phyloP scores from a whole-genome alignment of 1,140 invertebrate species.

The Zaprionus lachaisei region DNA sequence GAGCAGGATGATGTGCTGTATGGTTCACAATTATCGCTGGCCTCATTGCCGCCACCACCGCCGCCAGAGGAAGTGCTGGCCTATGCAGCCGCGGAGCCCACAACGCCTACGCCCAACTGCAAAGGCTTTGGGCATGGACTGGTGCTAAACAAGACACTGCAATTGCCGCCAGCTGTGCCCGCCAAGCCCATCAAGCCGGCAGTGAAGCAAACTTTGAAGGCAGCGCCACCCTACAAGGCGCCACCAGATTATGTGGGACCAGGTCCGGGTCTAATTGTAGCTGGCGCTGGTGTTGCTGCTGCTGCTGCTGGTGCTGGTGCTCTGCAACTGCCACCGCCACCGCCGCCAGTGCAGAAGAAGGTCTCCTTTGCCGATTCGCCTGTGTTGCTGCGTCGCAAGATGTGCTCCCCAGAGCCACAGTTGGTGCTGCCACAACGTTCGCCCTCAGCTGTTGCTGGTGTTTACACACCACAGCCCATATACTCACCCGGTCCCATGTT shows the following conservation, averaged over 20 bases:
- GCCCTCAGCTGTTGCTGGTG: constrained; percentile 32
- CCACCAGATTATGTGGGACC: constrained; percentile 82
- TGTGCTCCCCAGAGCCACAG: constrained; percentile 79
- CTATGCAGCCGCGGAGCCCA: constrained; percentile 37
- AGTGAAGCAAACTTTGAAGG: constrained; percentile 66
- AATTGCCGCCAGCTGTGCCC: constrained; percentile 73
- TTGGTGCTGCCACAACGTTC: constrained; percentile 46
- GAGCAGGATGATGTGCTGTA: constrained; percentile 86
- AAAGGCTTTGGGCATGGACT: constrained; percentile 16
- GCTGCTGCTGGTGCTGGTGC: neutral
- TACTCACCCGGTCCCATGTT: constrained; percentile 86
- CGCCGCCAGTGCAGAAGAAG: constrained; percentile 71
- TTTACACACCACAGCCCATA: constrained; percentile 39
- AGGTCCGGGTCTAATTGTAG: neutral
- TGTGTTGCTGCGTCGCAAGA: constrained; percentile 79
- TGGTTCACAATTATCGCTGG: constrained; percentile 88
- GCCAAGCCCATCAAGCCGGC: constrained; percentile 81
- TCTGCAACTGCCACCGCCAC: constrained; percentile 47
- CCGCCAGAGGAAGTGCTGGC: constrained; percentile 85
- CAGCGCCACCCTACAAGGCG: constrained; percentile 82
- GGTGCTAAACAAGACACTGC: neutral
- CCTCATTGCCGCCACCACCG: constrained; percentile 89
- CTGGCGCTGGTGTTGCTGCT: neutral
- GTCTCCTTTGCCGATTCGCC: constrained; percentile 84
- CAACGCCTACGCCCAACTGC: constrained; percentile 49